Conservation (phyloP, 2,888 invertebrate genomes). For the Epinotia nisella region DNA sequence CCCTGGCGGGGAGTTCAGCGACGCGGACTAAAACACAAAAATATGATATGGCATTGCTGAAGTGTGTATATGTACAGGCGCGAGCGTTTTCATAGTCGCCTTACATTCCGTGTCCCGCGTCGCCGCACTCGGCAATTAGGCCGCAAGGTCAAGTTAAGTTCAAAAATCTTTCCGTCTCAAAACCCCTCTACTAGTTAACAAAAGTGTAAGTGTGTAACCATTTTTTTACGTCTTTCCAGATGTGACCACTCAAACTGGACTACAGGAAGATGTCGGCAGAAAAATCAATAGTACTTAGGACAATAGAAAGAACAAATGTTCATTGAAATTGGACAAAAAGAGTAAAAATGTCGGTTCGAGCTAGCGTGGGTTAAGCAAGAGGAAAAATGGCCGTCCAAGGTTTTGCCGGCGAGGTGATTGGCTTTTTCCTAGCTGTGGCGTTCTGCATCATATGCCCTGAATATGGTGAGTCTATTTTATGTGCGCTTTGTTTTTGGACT, state of each 20-base stretch:
- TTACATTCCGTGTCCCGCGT: no score
- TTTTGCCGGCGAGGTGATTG: conserved; percentile 75
- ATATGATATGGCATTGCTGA: no score
- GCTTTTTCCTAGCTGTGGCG: conserved; percentile 77
- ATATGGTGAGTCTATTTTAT: conserved; percentile 71
- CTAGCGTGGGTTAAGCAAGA: conserved; percentile 77
- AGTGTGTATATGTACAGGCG: no score
- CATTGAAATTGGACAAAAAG: conserved; percentile 68
- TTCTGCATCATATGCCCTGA: conserved; percentile 79
- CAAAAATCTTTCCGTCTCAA: no score
- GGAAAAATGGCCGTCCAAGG: conserved; percentile 78
- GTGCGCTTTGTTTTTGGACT: neutral
- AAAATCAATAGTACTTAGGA: conserved; percentile 62
- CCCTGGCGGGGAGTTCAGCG: no score
- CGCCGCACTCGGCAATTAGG: no score
- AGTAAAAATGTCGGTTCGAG: conserved; percentile 77
- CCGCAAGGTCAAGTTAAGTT: no score
- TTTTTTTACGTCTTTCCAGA: conserved; percentile 64
- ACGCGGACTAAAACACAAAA: no score
- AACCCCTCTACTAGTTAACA: no score
- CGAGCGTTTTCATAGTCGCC: no score
- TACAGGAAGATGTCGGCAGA: conserved; percentile 63
- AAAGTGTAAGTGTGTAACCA: neutral
- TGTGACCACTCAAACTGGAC: conserved; percentile 54
- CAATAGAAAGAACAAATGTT: conserved; percentile 62